Conservation (phyloP, 2,797 vertebrate genomes). For the Ctenosaura bakeri region DNA sequence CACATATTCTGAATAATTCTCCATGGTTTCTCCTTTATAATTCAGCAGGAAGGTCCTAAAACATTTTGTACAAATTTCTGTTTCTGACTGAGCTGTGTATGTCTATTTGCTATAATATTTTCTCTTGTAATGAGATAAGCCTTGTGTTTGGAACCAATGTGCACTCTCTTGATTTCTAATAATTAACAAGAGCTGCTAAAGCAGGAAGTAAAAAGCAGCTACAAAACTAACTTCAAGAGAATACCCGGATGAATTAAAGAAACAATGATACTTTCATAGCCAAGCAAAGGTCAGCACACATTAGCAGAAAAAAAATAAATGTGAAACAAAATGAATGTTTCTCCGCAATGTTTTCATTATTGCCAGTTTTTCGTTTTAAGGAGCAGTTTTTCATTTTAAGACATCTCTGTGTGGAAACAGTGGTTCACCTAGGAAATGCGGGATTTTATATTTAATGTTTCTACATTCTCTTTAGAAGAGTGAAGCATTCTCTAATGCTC, state of each 20-base stretch:
- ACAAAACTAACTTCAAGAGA: background rate
- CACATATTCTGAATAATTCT: background rate
- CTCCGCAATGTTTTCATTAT: background rate
- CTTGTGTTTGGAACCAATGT: conserved; percentile 19
- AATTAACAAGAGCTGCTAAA: conserved; percentile 58
- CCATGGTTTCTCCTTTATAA: background rate
- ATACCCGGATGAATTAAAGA: background rate
- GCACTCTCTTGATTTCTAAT: conserved; percentile 54
- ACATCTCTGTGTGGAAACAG: background rate
- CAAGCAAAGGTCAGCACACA: fast-evolving
- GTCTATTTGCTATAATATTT: conserved; percentile 24
- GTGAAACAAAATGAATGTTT: background rate
- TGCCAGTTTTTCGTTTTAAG: background rate
- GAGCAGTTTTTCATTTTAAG: background rate
- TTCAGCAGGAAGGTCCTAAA: background rate
- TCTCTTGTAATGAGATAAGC: conserved; percentile 8
- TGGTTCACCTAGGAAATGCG: background rate
- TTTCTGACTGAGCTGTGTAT: background rate
- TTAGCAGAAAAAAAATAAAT: background rate
- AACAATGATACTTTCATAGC: background rate
- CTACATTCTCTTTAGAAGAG: background rate
- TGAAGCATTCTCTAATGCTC: no score
- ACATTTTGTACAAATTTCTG: background rate
- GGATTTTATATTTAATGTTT: background rate
- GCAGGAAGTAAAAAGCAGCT: conserved; percentile 29